Conservation (phyloP, 1,140 invertebrate species). For the Venturia canescens region DNA sequence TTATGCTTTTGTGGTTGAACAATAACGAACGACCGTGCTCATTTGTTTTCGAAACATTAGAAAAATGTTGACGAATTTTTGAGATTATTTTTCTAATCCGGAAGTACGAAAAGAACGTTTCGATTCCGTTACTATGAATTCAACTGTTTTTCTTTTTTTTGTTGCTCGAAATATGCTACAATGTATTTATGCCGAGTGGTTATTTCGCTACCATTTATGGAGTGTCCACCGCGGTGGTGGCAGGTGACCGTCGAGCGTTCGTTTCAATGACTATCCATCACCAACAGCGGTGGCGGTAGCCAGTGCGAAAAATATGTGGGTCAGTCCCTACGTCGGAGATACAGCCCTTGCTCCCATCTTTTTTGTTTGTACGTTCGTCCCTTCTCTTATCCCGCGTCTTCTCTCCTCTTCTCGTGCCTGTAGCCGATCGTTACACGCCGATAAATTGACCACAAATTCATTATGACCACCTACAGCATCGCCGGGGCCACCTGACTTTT, state of each 20-base stretch:
- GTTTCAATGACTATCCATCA: slow-evolving; percentile 60
- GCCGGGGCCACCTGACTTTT: slow-evolving; percentile 24
- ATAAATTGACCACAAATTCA: slow-evolving; percentile 44
- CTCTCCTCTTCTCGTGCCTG: neutral
- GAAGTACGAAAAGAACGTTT: neutral
- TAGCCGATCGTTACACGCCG: slow-evolving; percentile 32
- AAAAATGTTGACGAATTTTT: too few relatives aligned
- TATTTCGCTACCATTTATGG: slow-evolving; percentile 55
- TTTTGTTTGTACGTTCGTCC: slow-evolving; percentile 3
- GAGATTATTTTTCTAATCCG: too few relatives aligned
- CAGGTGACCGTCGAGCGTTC: slow-evolving; percentile 57
- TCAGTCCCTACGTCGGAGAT: slow-evolving; percentile 52
- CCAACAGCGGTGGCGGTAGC: slow-evolving; percentile 27
- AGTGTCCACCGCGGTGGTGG: slow-evolving; percentile 58
- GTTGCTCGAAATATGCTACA: neutral
- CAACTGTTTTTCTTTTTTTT: neutral
- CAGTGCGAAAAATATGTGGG: slow-evolving; percentile 57
- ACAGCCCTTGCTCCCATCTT: slow-evolving; percentile 12
- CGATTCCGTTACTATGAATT: too few relatives aligned
- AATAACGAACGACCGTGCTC: too few relatives aligned
- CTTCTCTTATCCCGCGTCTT: neutral
- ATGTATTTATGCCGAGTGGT: neutral
- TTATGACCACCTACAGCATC: slow-evolving; percentile 38
- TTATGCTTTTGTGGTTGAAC: too few relatives aligned
- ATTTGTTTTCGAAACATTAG: too few relatives aligned